These are phyloP conservation scores for Anguilla pacifica DNA, from an alignment of 2,797 vertebrate species.

Conservation along the genomic window DNA sequence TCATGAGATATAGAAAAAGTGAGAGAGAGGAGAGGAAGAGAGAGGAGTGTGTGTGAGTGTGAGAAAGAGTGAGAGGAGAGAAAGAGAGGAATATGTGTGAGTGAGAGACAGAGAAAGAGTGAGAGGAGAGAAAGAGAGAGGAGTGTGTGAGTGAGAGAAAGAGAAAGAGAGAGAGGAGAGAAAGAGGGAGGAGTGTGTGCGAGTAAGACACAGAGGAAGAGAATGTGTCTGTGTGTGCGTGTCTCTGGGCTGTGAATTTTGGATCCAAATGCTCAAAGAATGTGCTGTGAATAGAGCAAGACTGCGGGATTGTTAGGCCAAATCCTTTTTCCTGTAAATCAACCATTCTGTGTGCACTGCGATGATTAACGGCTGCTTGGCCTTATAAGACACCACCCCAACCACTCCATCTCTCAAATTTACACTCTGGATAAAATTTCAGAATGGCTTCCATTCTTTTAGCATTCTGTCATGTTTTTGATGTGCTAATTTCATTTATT, in stretches of 20 bases:
- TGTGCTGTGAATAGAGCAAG: constrained; percentile 1
- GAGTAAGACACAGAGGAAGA: neutral
- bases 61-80: neutral
- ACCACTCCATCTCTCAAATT: neutral
- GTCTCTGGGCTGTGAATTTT: constrained; percentile 10
- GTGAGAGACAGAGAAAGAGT: neutral
- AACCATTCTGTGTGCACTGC: constrained; percentile 29
- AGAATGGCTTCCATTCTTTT: constrained; percentile 8
- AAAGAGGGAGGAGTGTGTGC: neutral
- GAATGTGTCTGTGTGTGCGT: neutral
- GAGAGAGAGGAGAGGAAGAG: neutral
- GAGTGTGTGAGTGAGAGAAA: neutral
- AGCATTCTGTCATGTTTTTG: constrained; percentile 18
- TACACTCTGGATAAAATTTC: constrained; percentile 7
- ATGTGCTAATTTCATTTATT: constrained; percentile 33
- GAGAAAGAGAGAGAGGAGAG: neutral
- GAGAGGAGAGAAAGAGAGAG: neutral
- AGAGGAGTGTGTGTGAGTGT: neutral
- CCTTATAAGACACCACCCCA: constrained; percentile 41
- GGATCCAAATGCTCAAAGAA: neutral
- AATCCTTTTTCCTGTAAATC: constrained; percentile 26
- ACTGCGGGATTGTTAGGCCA: constrained; percentile 1
- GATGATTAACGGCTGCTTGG: constrained; percentile 38
- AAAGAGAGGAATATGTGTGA: neutral
- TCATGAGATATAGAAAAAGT: no score